Base-by-base conservation (phyloP, 2,797 vertebrate genomes). In the Sorex maritimensis region DNA sequence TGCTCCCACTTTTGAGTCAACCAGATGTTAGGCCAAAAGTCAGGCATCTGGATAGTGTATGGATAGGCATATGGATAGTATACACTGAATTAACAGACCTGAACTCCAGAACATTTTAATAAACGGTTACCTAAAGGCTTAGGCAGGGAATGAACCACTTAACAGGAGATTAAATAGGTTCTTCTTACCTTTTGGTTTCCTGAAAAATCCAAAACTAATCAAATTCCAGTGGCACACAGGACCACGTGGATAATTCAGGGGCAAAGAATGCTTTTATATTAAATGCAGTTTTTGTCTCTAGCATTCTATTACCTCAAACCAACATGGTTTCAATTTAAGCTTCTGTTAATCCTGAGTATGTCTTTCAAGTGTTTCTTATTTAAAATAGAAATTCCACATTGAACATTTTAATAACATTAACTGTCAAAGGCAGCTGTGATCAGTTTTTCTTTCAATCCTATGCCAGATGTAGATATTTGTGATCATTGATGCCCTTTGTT, bases 261-360 rank as follows among this genome's bases (percentile, higher is more conserved):
- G 78, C 86, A 95, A 96, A 96, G 92, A 97, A 96, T 71, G 80
- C 91, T 97, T 96, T 97, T 95, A 96, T 97, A 96, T 96, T 97
- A 97, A 95, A 96, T 71, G 93, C 15, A 0, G 49, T 52, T 75
- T 96, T 98, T 95, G 81, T 96, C 93, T 93, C 77, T 81, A 95
- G 90, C 93, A 90, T 97, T 94, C 97, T 84, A 63, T 94, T 98
- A 98, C 98, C 97, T 98, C 38, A 63, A 96, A 90, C 77, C 94
- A 97, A 97, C 84, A 1, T 98, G 98, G 97, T 98, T 98, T 98
- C 97, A 98, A 98, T 98, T 98, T 98, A 98, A 95, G 83, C 91
- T 95, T 97, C 97, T 97, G 97, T 97, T 98, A 98, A 98, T 98
- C 95, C 90, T 26, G 19, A 46, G 61, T 90, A 92, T 96, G 97